Conservation (phyloP, 2,888 invertebrate species). For the Spicauda simplicius region DNA sequence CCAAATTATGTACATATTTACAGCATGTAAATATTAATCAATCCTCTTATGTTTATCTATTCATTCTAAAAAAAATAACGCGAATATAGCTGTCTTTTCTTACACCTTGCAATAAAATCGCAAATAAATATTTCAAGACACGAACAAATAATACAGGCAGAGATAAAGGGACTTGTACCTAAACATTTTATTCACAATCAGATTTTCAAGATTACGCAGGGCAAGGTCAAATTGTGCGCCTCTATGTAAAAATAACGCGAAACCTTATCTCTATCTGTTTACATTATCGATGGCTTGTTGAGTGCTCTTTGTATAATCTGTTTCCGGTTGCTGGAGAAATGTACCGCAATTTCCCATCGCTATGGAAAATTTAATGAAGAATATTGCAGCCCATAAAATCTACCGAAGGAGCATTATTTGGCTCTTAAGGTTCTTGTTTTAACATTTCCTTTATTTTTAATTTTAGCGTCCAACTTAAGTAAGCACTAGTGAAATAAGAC, state of each 20-base stretch:
- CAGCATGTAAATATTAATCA: no score
- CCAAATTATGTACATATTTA: no score
- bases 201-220: not conserved
- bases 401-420: no score
- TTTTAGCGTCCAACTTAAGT: no score
- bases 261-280: slow-evolving; percentile 3
- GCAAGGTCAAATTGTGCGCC: not conserved
- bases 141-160: not conserved
- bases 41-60: no score
- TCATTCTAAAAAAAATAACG: not conserved
- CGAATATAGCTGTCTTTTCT: not conserved
- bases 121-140: not conserved
- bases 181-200: not conserved
- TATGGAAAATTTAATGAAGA: not conserved
- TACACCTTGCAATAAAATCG: not conserved
- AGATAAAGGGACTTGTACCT: not conserved
- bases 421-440: no score
- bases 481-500: no score
- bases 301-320: not conserved
- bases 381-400: not conserved
- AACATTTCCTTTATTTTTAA: no score
- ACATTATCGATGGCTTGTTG: slow-evolving; percentile 1
- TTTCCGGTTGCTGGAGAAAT: not conserved
- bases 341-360: not conserved
- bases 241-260: not conserved